A percentile compares a stretch with the other conserved stretches of the same genome.
Conservation (phyloP, 1,140 invertebrate genomes). For the Rhyacophila brunnea region DNA sequence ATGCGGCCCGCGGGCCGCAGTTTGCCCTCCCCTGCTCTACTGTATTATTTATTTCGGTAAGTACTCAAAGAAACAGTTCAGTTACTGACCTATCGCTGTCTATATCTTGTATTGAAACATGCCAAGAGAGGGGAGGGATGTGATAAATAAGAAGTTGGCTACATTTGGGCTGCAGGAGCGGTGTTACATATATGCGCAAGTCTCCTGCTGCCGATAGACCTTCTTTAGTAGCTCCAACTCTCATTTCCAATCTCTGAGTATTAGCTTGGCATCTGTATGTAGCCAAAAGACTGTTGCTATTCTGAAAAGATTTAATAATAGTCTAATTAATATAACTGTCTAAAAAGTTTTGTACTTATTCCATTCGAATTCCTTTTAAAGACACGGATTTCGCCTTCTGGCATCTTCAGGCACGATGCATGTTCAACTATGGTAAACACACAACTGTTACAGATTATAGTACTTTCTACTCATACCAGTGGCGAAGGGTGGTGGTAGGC, state of each 20-base stretch:
- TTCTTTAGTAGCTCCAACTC: conserved; percentile 74
- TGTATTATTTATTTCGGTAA: no score
- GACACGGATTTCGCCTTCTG: no score
- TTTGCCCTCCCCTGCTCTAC: no score
- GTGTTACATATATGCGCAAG: conserved; percentile 78
- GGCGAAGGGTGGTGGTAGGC: no score
- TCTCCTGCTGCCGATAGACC: conserved; percentile 62
- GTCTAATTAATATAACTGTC: background rate
- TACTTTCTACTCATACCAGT: no score
- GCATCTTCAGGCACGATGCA: no score
- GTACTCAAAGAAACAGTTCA: no score
- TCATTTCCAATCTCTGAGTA: conserved; percentile 80
- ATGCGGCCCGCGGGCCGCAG: no score
- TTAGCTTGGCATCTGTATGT: conserved; percentile 86
- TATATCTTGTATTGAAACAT: conserved; percentile 65
- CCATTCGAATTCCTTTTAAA: no score
- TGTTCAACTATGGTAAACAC: no score
- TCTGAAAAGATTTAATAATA: conserved; percentile 8
- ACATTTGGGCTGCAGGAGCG: conserved; percentile 74
- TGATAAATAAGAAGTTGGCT: conserved; percentile 67
- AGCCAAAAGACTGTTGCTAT: conserved; percentile 69
- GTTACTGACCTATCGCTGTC: conserved; percentile 47
- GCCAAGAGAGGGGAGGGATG: conserved; percentile 75
- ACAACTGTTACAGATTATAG: no score
- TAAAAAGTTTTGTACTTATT: no score